Evolutionary conservation across 2,797 vertebrate species (phyloP).

Genomic region (Fistularia commersonii): DNA sequence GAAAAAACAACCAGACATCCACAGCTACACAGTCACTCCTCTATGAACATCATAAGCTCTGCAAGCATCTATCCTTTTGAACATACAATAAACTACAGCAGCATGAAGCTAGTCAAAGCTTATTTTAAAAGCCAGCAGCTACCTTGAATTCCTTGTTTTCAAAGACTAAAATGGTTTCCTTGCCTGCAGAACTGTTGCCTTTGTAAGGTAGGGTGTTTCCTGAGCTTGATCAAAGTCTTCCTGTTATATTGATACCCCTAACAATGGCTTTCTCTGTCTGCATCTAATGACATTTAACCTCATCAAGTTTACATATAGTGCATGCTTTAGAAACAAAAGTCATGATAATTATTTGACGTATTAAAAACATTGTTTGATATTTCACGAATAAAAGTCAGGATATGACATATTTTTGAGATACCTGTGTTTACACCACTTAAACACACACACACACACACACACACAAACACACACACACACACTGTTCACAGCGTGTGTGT

Average conservation of each 20-base stretch:
- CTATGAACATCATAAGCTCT: constrained; percentile 54
- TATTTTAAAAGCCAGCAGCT: constrained; percentile 46
- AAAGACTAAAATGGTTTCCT: constrained; percentile 54
- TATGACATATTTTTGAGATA: too few relatives aligned
- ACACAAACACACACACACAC: too few relatives aligned
- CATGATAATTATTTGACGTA: neutral
- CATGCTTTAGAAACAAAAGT: neutral
- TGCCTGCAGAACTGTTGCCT: constrained; percentile 32
- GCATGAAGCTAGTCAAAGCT: constrained; percentile 45
- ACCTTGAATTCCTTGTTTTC: constrained; percentile 33
- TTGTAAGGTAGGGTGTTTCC: constrained; percentile 56
- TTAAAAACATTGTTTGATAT: neutral
- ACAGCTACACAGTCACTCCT: constrained; percentile 29
- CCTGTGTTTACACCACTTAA: too few relatives aligned
- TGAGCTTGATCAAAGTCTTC: constrained; percentile 65
- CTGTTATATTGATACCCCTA: constrained; percentile 61
- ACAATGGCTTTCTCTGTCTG: constrained; percentile 54
- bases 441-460: too few relatives aligned
- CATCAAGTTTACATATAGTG: neutral
- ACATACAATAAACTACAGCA: constrained; percentile 63
- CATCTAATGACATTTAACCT: constrained; percentile 6
- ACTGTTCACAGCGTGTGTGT: too few relatives aligned
- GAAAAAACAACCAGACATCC: constrained; percentile 25
- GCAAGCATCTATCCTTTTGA: constrained; percentile 39
- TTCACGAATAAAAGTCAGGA: too few relatives aligned